phyloP scores from a whole-genome alignment of 1,140 invertebrate genomes.

The Laodelphax striatellus region DNA sequence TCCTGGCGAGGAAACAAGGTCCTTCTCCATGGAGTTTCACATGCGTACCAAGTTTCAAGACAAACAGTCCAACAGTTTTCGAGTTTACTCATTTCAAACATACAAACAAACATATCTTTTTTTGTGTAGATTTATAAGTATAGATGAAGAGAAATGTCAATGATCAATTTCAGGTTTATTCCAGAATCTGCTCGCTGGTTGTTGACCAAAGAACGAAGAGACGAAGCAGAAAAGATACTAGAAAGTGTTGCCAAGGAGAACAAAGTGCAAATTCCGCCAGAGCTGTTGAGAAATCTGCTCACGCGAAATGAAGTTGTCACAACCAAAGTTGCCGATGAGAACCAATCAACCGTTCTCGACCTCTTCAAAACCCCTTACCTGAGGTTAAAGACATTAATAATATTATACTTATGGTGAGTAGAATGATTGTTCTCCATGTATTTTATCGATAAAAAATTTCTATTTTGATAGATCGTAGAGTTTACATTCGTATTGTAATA shows the following conservation, averaged over 20 bases:
- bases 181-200: slow-evolving; percentile 76
- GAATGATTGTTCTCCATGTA: not conserved
- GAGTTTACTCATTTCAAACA: too few species aligned
- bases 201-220: slow-evolving; percentile 55
- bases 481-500: too few species aligned
- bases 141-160: too few species aligned
- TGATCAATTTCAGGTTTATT: slow-evolving; percentile 44
- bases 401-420: slow-evolving; percentile 66
- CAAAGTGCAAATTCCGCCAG: slow-evolving; percentile 42
- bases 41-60: too few species aligned
- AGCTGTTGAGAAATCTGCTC: slow-evolving; percentile 41
- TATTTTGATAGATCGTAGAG: too few species aligned
- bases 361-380: slow-evolving; percentile 59
- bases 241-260: slow-evolving; percentile 56
- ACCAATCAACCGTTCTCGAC: slow-evolving; percentile 47
- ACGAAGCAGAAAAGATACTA: slow-evolving; percentile 56
- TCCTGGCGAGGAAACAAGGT: too few species aligned
- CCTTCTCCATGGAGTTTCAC: too few species aligned
- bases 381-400: slow-evolving; percentile 52
- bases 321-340: slow-evolving; percentile 30
- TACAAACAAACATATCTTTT: too few species aligned
- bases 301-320: slow-evolving; percentile 32
- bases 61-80: too few species aligned
- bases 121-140: too few species aligned
- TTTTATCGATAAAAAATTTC: too few species aligned